These are phyloP conservation scores for Dasyprocta punctata DNA, from an alignment of 2,113 vertebrate genomes.

Conservation along the genomic window DNA sequence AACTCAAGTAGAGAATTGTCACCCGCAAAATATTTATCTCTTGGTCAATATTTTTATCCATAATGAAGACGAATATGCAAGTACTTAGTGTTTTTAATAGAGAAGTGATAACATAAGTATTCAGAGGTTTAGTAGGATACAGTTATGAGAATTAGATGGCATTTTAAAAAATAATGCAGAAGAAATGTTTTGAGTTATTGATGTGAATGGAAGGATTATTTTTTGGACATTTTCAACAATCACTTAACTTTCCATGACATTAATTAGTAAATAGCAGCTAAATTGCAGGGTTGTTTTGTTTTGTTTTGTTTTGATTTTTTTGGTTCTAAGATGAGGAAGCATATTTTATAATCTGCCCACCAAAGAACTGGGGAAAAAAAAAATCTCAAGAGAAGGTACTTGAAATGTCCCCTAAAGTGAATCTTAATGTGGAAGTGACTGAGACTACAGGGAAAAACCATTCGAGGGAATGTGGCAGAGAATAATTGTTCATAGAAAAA, in stretches of 20 bases:
- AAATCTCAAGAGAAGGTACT: not conserved
- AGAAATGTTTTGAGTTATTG: slow-evolving; percentile 39
- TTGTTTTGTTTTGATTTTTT: not conserved
- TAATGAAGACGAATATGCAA: not conserved
- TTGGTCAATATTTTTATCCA: not conserved
- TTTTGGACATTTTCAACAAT: not conserved
- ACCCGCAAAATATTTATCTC: slow-evolving; percentile 25
- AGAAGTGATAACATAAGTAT: not conserved
- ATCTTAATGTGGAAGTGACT: not conserved
- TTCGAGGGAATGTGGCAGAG: not conserved
- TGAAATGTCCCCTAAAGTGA: not conserved
- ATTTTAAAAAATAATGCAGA: not conserved
- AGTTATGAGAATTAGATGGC: slow-evolving; percentile 46
- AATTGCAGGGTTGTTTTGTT: not conserved
- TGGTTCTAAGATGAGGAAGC: slow-evolving; percentile 19
- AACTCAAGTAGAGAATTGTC: not conserved
- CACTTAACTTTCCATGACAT: slow-evolving; percentile 45
- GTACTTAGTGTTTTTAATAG: not conserved
- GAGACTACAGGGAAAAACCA: not conserved
- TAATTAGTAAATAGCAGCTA: slow-evolving; percentile 23
- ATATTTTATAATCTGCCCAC: not conserved
- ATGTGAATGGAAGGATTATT: slow-evolving; percentile 45
- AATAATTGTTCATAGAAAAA: slow-evolving; percentile 15
- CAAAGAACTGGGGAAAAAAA: slow-evolving; percentile 29
- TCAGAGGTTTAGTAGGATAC: slow-evolving; percentile 18